Percentiles rank a stretch among this genome's conserved stretches.
These are phyloP conservation scores for Atlantisia rogersi DNA, from an alignment of 2,113 vertebrate genomes.

Conservation along the genomic window DNA sequence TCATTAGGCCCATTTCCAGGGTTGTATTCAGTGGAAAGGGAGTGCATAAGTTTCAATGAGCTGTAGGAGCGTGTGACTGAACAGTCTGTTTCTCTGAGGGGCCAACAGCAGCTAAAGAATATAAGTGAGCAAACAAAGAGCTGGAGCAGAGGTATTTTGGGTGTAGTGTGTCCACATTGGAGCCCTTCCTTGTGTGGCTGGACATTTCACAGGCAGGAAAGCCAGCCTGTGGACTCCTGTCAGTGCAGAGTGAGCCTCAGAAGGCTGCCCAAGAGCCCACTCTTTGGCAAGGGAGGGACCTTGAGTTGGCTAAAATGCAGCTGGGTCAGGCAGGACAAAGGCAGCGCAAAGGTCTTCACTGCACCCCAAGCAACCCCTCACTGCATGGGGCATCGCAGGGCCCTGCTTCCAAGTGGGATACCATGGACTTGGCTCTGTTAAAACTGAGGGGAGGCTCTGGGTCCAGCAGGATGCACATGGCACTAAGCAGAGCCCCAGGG, in stretches of 20 bases:
- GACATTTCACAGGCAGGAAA: not conserved
- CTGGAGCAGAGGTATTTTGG: not conserved
- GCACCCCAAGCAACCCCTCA: not conserved
- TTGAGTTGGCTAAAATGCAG: not conserved
- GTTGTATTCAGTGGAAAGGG: not conserved
- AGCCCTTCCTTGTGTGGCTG: not conserved
- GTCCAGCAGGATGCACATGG: not conserved
- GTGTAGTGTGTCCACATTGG: not conserved
- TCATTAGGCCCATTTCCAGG: not conserved
- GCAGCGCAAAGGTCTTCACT: not conserved
- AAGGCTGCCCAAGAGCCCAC: not conserved
- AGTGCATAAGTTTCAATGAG: not conserved
- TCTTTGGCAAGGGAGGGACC: not conserved
- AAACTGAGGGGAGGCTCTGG: not conserved
- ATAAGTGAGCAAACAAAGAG: not conserved
- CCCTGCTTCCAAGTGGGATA: not conserved
- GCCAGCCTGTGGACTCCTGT: not conserved
- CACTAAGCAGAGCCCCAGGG: not conserved
- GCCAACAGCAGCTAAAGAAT: not conserved
- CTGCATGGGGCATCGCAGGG: not conserved
- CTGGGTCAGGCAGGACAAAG: not conserved
- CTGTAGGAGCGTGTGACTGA: not conserved
- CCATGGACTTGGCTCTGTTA: accelerated
- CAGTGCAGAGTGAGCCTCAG: not conserved
- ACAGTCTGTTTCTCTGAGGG: not conserved